Conservation (phyloP, 2,888 invertebrate species). For the Gryllus longicercus region DNA sequence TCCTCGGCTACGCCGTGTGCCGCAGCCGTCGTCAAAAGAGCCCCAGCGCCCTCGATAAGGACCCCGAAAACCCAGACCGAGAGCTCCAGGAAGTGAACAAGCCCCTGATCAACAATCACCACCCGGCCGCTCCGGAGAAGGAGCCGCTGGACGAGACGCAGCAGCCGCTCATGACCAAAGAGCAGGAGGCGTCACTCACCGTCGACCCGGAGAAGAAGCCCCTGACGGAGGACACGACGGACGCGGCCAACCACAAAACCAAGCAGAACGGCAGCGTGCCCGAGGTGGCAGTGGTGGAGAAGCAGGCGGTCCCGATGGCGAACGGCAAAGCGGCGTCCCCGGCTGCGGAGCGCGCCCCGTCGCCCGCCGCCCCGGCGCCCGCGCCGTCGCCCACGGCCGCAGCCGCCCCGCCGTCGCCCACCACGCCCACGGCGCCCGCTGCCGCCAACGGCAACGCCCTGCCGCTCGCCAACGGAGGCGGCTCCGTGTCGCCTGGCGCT, state of each 20-base stretch:
- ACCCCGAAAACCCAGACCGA: not conserved
- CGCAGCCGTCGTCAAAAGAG: not conserved
- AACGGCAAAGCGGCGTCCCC: not conserved
- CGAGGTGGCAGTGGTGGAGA: not conserved
- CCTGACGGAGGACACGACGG: not conserved
- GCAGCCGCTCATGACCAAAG: constrained; percentile 5
- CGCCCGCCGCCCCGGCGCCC: not conserved
- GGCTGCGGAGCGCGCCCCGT: not conserved
- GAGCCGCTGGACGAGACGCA: not conserved
- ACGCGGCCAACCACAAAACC: not conserved
- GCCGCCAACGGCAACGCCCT: not conserved
- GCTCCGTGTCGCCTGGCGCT: not conserved
- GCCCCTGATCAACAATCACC: not conserved
- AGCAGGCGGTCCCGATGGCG: not conserved
- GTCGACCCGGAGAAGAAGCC: not conserved
- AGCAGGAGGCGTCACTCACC: not conserved
- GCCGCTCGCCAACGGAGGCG: not conserved
- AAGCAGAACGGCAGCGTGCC: not conserved
- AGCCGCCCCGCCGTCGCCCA: not conserved
- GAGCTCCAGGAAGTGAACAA: not conserved
- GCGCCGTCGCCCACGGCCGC: not conserved
- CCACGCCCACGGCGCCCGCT: not conserved
- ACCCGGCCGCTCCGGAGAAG: not conserved
- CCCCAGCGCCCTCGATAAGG: not conserved
- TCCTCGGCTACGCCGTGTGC: not conserved